A percentile compares a stretch with the other conserved stretches of the same genome.
Evolutionary conservation across 2,888 invertebrate species (phyloP).

Genomic region (Chrysodeixis includens): DNA sequence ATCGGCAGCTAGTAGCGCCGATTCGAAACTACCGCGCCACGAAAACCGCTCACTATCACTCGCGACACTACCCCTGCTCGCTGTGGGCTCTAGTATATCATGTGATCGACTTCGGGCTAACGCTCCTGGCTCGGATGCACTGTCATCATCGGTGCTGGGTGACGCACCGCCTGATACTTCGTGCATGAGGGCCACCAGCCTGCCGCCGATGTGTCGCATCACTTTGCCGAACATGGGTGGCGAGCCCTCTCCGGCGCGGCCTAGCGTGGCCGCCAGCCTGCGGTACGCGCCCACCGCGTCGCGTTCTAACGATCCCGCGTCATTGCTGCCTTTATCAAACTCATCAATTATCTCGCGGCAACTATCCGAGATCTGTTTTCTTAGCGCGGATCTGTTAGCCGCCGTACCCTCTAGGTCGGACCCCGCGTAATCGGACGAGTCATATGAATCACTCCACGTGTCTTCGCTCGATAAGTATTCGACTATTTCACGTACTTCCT

Average conservation of each 20-base stretch:
- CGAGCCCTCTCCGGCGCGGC: conserved; percentile 92
- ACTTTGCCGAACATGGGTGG: conserved; percentile 96
- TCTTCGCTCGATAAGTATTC: conserved; percentile 97
- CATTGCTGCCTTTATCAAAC: conserved; percentile 93
- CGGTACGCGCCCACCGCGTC: conserved; percentile 97
- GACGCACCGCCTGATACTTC: conserved; percentile 95
- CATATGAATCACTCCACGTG: conserved; percentile 98
- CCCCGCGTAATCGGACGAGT: conserved; percentile 97
- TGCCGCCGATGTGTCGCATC: conserved; percentile 96
- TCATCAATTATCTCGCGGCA: conserved; percentile 96
- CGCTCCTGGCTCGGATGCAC: conserved; percentile 91
- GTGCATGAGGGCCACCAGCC: conserved; percentile 96
- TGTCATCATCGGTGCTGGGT: conserved; percentile 93
- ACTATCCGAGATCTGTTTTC: conserved; percentile 96
- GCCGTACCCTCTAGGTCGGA: conserved; percentile 94
- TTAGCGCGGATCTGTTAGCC: conserved; percentile 91
- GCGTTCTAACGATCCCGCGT: conserved; percentile 89
- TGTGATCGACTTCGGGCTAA: conserved; percentile 95
- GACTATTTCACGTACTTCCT: conserved; percentile 97
- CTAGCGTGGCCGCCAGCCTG: conserved; percentile 95
- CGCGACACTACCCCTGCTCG: conserved; percentile 91
- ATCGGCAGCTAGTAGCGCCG: conserved; percentile 96
- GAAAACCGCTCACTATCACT: conserved; percentile 97
- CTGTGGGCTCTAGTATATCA: conserved; percentile 92
- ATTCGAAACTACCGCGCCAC: conserved; percentile 97